Base-by-base conservation (phyloP, 1,140 invertebrate species). In the Planococcus citri region DNA sequence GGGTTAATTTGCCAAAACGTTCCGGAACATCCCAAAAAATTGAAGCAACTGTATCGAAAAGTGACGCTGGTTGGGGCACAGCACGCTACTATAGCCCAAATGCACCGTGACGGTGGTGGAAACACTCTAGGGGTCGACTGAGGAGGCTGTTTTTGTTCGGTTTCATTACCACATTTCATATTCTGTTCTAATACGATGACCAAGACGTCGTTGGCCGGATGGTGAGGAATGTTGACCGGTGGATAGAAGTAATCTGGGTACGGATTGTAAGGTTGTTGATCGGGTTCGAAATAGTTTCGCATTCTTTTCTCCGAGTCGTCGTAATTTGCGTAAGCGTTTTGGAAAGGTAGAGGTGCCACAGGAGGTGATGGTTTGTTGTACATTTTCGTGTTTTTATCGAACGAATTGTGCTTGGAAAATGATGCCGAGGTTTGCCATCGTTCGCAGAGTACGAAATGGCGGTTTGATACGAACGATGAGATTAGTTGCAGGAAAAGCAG, bases 1-100 rank as follows among this genome's bases (percentile, higher is more conserved):
- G 85, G 86, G 73, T 83, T 84, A 0, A 78, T 74, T 72, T 82
- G 84, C 82, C 85, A 85, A 73, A 83, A 84, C 17, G 84, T 78
- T 2, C 83, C 84, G 0, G 82, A 80, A 75, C 87, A 89, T 3
- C 84, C 84, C 70, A 84, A 78, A 0, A 80, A 75, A 73, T 86
- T 84, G 75, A 89, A 89, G 75, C 87, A 89, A 6, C 77, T 78
- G 71, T 82, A 82, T 17, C 74, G 79, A 57, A 80, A 78, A 33
- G 29, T 33, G 29, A 33, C 41, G 41, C 41, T 51, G 17, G 41
- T 51, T 3, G 41, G 41, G 10, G 41, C 41, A n/a, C 41, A 51
- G 17, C 41, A 51, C 17, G 41, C 41, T 14, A 51, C 12, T 17
- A 51, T 51, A 3, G 41, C 41, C 41, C 41, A 51, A n/a, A 51